A percentile compares a stretch with the other conserved stretches of the same genome.
These are phyloP conservation scores for Drosophila subpulchrella DNA, from an alignment of 1,140 invertebrate species.

Conservation along the genomic window DNA sequence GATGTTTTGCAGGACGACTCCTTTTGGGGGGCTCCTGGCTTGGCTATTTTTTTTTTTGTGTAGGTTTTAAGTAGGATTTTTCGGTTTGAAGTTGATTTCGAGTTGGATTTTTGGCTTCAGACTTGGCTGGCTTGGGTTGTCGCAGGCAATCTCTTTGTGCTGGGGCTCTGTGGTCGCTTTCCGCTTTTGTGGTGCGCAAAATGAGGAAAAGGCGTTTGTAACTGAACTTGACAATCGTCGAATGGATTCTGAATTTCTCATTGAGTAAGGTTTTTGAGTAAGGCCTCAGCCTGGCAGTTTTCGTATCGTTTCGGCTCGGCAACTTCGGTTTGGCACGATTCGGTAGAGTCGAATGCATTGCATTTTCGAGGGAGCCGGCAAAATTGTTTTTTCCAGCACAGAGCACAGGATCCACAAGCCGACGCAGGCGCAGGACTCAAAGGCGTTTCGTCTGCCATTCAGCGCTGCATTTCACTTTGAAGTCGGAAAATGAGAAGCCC, in stretches of 20 bases:
- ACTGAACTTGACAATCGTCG: constrained; percentile 80
- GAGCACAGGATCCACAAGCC: constrained; percentile 66
- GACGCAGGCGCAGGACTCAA: constrained; percentile 62
- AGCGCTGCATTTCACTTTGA: constrained; percentile 47
- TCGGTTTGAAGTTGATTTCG: constrained; percentile 18
- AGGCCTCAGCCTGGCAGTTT: constrained; percentile 11
- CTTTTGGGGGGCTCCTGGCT: constrained; percentile 20
- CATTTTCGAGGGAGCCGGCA: constrained; percentile 40
- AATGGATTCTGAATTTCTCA: constrained; percentile 83
- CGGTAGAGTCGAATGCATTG: constrained; percentile 28
- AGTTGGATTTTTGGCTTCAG: constrained; percentile 40
- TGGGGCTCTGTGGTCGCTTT: constrained; percentile 47
- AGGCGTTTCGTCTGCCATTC: constrained; percentile 47
- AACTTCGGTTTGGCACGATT: constrained; percentile 21
- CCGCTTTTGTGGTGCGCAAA: constrained; percentile 64
- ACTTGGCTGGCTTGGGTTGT: constrained; percentile 34
- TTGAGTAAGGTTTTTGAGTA: constrained; percentile 76
- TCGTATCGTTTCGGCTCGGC: constrained; percentile 15
- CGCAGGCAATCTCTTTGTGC: constrained; percentile 34
- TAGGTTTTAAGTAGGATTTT: background rate
- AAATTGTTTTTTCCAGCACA: constrained; percentile 25
- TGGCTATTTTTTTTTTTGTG: constrained; percentile 16
- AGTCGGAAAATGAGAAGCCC: background rate
- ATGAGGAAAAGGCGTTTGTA: constrained; percentile 74
- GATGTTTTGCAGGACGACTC: constrained; percentile 33